phyloP scores from a whole-genome alignment of 2,113 vertebrate genomes.

The Rhinichthys klamathensis region DNA sequence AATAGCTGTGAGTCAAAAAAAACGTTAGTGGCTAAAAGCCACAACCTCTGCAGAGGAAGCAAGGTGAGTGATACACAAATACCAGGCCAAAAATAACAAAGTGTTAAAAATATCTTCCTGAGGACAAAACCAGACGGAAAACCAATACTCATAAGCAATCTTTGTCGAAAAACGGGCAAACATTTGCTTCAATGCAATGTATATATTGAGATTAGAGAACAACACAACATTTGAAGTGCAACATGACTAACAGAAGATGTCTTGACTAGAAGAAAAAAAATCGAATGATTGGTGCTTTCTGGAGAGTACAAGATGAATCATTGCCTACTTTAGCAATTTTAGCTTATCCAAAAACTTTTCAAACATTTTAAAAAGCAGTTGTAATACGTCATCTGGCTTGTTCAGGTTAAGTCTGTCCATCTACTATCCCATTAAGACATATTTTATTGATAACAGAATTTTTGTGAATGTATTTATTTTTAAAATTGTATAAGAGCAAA shows the following conservation, averaged over 20 bases:
- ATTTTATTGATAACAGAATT: not conserved
- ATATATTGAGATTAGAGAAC: constrained; percentile 14
- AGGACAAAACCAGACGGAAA: constrained; percentile 49
- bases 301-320: not conserved
- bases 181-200: constrained; percentile 49
- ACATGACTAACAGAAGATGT: not conserved
- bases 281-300: not conserved
- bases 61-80: constrained; percentile 54
- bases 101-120: constrained; percentile 51
- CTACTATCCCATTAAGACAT: not conserved
- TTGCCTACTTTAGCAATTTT: not conserved
- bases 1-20: constrained; percentile 6
- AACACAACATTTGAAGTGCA: not conserved
- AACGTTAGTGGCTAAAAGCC: constrained; percentile 33
- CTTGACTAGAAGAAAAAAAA: not conserved
- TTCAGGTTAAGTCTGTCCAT: not conserved
- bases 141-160: constrained; percentile 40
- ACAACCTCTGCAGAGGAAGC: constrained; percentile 57
- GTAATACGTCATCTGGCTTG: not conserved
- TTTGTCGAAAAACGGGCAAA: constrained; percentile 14
- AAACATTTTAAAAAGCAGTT: not conserved
- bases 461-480: not conserved
- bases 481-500: not conserved
- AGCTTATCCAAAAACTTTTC: not conserved
- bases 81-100: constrained; percentile 64